Base-by-base conservation (phyloP, 2,888 invertebrate species). In the Limnephilus rhombicus region DNA sequence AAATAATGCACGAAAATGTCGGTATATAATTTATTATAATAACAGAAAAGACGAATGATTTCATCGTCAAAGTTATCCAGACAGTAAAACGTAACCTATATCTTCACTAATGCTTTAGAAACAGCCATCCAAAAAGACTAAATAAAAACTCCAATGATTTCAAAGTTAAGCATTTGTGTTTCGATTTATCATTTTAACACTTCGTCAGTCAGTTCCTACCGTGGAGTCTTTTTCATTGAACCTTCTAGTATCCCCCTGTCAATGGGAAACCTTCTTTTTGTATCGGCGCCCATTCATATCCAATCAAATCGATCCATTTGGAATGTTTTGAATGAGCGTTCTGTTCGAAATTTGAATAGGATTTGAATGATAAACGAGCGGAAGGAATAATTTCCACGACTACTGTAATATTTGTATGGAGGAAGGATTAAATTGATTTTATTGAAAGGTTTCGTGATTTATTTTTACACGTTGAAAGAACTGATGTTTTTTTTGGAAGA, bases 181-280 rank as follows among this genome's bases (percentile, higher is more conserved):
- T 89, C 91, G 87, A 92, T 93, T 93, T 89, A 93, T 93, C 93
- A 93, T 93, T 41, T 93, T 93, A 93, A 93, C 93, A 93, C 93
- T 91, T 92, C 91, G 93, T 93, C 93, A 93, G 93, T 88, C 88
- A 24, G 89, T 82, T 92, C 92, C 93, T 93, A 93, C 93, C 93
- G 68, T 68, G 93, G 85, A 92, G 85, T 91, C 90, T 41, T 92
- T 89, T 90, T 90, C 90, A 86, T 89, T 91, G 49, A 80, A 34
- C 49, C 81, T 82, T 88, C 68, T 68, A 37, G 53, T 41, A 85
- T 88, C 91, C 91, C 68, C 92, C 68, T 49, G 41, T 15, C 81
- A 91, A 91, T 85, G 49, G 80, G n/a, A 45, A 15, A 31, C 53
- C 49, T 90, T 85, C 85, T 92, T 34, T 93, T 92, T 93, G 91